These are phyloP conservation scores for Felis catus DNA, from an alignment of 2,113 vertebrate genomes.

Conservation along the genomic window F.catus_Fca126_mat1.0 CM031417.1:82474501-82475000, in stretches of 20 bases:
- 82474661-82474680: neutral
- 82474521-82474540: neutral
- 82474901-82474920: slow-evolving; percentile 6
- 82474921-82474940: neutral
- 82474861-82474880: neutral
- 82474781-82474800: neutral
- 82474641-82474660: neutral
- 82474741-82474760: neutral
- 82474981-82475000: neutral
- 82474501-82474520: neutral
- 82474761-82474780: neutral
- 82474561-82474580: neutral
- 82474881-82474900: neutral
- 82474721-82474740: neutral
- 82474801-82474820: neutral
- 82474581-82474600: neutral
- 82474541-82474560: neutral
- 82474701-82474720: neutral
- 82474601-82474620: neutral
- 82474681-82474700: neutral
- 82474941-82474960: neutral
- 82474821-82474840: neutral
- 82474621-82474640: neutral
- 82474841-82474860: neutral
- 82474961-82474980: neutral